Base-by-base conservation (phyloP, 2,888 invertebrate genomes). In the Drosophila macrospina region DNA sequence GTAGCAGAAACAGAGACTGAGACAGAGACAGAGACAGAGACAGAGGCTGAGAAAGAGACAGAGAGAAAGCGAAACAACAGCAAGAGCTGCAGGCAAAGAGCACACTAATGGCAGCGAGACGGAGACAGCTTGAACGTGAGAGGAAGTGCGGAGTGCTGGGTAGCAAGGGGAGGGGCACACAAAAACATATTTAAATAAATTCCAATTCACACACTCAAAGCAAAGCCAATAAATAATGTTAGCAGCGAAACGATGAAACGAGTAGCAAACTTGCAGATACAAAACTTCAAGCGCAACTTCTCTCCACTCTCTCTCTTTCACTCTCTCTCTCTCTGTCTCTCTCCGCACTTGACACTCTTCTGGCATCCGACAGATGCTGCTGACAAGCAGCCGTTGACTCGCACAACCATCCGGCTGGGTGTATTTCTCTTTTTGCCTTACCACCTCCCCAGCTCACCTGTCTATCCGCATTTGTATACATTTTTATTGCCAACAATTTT, bases 151-250 rank as follows among this genome's bases (percentile, higher is more conserved):
- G 16, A 11, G 11, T 11, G 15, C n/a, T 30, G 30, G 3, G 4
- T 20, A 3, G 3, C 3, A 20, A 20, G n/a, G 26, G 10, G 5
- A 5, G 20, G 28, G 36, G 54, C 41, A 42, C 11, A 78, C 26
- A 54, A 51, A 69, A 82, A 86, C 86, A 83, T 88, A 84, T 84
- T 86, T 79, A 86, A 86, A 86, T 88, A 88, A 82, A 88, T 86
- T 86, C 83, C 80, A 74, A 86, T 82, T 69, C 80, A 61, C 86
- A 67, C 68, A 73, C 65, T 65, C 67, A 61, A 69, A 66, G 87
- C 85, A 63, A 64, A 63, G 86, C 71, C 82, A 83, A 87, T 83
- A 83, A 83, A 83, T 87, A 83, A 82, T 83, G 83, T 76, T 69
- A 70, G 76, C 63, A 42, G 59, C 62, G 52, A 66, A 64, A 59